Evolutionary conservation across 2,888 invertebrate species (phyloP), one percentile per base, ranked within the genome.

Genomic region (Drosophila paracracens): DNA sequence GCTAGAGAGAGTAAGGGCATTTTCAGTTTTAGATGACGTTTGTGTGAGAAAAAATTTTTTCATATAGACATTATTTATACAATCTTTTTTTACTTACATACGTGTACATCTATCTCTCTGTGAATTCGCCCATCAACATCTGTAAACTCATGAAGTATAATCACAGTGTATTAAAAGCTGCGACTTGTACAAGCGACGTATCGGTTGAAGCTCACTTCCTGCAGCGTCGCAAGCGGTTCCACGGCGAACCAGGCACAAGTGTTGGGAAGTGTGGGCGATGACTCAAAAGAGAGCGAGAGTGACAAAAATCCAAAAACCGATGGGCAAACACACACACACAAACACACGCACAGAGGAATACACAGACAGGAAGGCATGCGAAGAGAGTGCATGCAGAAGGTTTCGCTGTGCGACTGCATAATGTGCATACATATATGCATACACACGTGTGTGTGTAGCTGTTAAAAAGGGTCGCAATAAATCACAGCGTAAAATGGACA

Each of bases 231-330:
- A 70, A 65, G 63, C 76, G 82, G 82, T 62, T 69, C 60, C 50
- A 60, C 50, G 21, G 21, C 51, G 31, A 61, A 65, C n/a, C 53
- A 67, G 51, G 40, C 54, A 51, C 33, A 62, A 54, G 63, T 51
- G 53, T 35, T 60, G 60, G 58, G 35, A 51, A 48, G 43, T 64
- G 63, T 68, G 66, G 84, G 68, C 56, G 82, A 86, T 87, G 79
- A 82, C 69, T 84, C 89, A 83, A 88, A 80, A 73, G 78, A 85
- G 79, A 85, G 89, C 85, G 88, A 85, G 90, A 85, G 88, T 89
- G 88, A 77, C 64, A 82, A 75, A 74, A 83, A 65, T 57, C 46
- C 56, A 40, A 78, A 79, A 74, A 62, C 31, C 56, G 72, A 70
- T 59, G 35, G 52, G 36, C 43, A 73, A 61, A 18, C 82, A 60